A percentile compares a stretch with the other conserved stretches of the same genome.
Conservation (phyloP, 1,140 invertebrate genomes). For the Lasaia peninsularis region DNA sequence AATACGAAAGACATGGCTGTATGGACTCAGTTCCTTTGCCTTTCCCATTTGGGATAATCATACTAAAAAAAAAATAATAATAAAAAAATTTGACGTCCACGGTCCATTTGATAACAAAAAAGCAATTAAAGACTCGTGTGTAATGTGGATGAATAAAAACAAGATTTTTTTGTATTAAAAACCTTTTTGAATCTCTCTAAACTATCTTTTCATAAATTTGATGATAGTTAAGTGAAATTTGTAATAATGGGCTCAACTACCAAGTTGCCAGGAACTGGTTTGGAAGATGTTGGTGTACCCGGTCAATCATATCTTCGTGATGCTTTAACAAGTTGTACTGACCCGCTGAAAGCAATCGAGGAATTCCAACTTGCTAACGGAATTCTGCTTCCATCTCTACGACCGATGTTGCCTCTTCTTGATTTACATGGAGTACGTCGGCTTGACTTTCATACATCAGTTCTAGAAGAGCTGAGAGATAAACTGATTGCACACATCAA, state of each 20-base stretch:
- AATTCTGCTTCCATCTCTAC: constrained; percentile 93
- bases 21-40: too few species aligned
- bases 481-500: constrained; percentile 93
- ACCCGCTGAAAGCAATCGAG: constrained; percentile 97
- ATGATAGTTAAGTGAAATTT: neutral
- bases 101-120: too few species aligned
- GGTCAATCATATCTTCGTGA: constrained; percentile 93
- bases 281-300: constrained; percentile 95
- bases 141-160: neutral
- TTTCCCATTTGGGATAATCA: too few species aligned
- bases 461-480: constrained; percentile 95
- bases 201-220: neutral
- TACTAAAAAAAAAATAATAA: too few species aligned
- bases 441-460: constrained; percentile 96
- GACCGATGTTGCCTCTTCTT: constrained; percentile 95
- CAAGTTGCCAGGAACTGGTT: constrained; percentile 73
- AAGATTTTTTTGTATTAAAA: neutral
- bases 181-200: neutral
- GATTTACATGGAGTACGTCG: constrained; percentile 95
- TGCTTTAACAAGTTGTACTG: constrained; percentile 95
- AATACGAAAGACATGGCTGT: too few species aligned
- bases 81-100: too few species aligned
- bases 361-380: constrained; percentile 98
- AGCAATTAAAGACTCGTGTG: too few species aligned
- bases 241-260: constrained; percentile 59